A percentile compares a stretch with the other conserved stretches of the same genome.
Evolutionary conservation across 2,113 vertebrate species (phyloP).

Genomic region (Megaceryle maxima): DNA sequence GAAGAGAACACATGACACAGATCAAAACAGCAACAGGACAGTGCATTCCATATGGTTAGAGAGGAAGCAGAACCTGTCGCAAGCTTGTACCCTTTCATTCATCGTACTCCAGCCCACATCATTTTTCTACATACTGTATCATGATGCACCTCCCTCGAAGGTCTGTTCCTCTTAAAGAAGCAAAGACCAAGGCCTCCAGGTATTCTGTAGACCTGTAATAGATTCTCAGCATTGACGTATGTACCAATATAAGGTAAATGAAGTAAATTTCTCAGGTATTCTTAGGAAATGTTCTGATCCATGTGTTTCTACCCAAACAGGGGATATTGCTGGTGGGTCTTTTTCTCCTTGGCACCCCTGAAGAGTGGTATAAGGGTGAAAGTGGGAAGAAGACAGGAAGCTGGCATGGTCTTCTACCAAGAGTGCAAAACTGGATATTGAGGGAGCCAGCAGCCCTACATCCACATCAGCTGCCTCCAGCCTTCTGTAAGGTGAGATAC

Average conservation of each 20-base stretch:
- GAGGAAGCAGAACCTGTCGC: not conserved
- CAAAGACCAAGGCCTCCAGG: not conserved
- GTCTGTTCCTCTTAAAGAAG: not conserved
- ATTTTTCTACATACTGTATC: not conserved
- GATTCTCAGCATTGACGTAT: not conserved
- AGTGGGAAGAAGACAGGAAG: not conserved
- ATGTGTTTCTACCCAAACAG: not conserved
- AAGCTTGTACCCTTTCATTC: not conserved
- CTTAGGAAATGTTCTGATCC: not conserved
- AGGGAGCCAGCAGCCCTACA: not conserved
- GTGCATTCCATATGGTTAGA: not conserved
- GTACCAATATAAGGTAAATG: not conserved
- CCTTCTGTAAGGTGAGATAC: not conserved
- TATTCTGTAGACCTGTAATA: not conserved
- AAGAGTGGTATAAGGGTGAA: not conserved
- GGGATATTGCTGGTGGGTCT: not conserved
- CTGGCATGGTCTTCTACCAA: not conserved
- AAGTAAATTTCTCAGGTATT: not conserved
- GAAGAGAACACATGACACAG: not conserved
- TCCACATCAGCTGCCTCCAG: not conserved
- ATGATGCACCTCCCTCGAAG: not conserved
- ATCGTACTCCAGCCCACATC: rapidly evolving
- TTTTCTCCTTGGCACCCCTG: not conserved
- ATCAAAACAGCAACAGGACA: not conserved
- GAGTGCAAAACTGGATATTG: not conserved